Base-by-base conservation (phyloP, 1,140 invertebrate species). In the Stenopsyche tienmushanensis region DNA sequence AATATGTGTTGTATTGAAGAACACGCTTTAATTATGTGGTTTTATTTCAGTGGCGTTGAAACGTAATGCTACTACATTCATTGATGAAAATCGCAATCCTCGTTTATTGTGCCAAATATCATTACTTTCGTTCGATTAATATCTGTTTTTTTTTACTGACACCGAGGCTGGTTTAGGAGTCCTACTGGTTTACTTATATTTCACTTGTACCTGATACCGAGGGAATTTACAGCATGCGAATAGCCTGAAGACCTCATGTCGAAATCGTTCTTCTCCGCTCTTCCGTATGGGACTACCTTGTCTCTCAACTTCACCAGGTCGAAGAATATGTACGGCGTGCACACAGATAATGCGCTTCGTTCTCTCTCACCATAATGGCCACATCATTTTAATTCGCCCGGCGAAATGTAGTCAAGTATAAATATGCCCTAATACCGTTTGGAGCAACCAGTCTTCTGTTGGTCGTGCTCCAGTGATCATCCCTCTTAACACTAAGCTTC, bases 371-470 rank as follows among this genome's bases (percentile, higher is more conserved):
- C 7, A 20, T 57, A 57, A 29, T 39, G 21, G 59, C 25, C 54
- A 62, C 65, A 55, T 62, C 34, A 65, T 60, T 54, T 66, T 47
- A 47, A 47, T 47, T 47, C 44, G 18, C 44, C 44, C 44, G 52
- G 54, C 52, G 50, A 64, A 65, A 63, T 59, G 50, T 18, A 20
- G 49, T 49, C 62, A 66, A 62, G 65, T 66, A 66, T 66, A 66
- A 66, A 66, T 66, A 66, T 62, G 23, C 39, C 65, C 34, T 34
- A n/a, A 39, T n/a, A 44, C 26, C 42, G 34, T 53, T 17, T 39
- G 10, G 25, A 45, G 29, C 44, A 34, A 44, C 62, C 67, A 69
- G 67, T 69, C 67, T 29, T 45, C 18, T 23, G 10, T 44, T 41
- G 64, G 58, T 55, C 57, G 44, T 63, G 67, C 63, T 57, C 59